These are phyloP conservation scores for Chrysoperla carnea DNA, from an alignment of 1,140 invertebrate species.

Conservation along the genomic window DNA sequence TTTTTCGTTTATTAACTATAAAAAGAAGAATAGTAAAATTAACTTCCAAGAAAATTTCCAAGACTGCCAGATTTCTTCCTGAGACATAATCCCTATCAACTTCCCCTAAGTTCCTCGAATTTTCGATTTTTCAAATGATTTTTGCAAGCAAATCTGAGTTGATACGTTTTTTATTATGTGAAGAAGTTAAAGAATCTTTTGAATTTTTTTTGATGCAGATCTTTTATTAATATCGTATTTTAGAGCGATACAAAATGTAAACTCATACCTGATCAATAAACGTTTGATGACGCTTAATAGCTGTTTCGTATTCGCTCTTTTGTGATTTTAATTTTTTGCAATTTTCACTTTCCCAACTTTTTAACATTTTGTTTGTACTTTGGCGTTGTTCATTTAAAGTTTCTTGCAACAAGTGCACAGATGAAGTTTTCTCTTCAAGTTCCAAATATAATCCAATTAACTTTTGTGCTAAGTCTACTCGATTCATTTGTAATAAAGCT, in stretches of 20 bases:
- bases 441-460: constrained; percentile 14
- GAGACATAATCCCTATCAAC: background rate
- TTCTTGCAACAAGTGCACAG: constrained; percentile 14
- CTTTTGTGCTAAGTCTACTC: constrained; percentile 13
- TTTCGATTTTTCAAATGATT: too few relatives aligned
- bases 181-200: too few relatives aligned
- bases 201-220: too few relatives aligned
- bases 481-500: constrained; percentile 10
- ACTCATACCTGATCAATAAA: constrained; percentile 48
- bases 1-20: constrained; percentile 41
- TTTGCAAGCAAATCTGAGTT: too few relatives aligned
- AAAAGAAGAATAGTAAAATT: constrained; percentile 2
- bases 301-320: constrained; percentile 42
- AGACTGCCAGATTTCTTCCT: background rate
- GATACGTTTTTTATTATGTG: too few relatives aligned
- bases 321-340: constrained; percentile 28
- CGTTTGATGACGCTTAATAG: constrained; percentile 43
- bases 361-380: constrained; percentile 12
- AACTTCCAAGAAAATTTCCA: background rate
- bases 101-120: too few relatives aligned
- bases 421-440: constrained; percentile 19
- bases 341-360: constrained; percentile 13
- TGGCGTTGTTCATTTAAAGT: constrained; percentile 15
- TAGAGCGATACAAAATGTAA: too few relatives aligned
- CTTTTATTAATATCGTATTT: too few relatives aligned